These are phyloP conservation scores for Misgurnus mizolepis DNA, from an alignment of 2,113 vertebrate genomes.

Conservation along the genomic window DNA sequence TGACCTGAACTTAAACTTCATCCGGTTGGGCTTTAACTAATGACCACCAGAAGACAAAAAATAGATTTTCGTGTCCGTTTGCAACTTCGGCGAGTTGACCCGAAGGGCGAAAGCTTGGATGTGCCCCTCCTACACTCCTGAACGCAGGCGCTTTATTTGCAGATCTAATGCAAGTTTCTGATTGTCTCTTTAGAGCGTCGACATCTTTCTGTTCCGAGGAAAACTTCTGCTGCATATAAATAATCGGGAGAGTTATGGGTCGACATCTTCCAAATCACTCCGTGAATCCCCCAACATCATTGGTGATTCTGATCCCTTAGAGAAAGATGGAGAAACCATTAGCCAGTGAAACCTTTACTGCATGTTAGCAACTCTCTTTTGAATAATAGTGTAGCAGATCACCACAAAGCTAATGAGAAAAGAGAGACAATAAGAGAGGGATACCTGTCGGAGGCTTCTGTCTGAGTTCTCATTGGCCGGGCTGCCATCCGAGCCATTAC, in stretches of 20 bases:
- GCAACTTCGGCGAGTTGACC: constrained; percentile 3
- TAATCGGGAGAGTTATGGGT: constrained; percentile 77
- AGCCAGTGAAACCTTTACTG: neutral
- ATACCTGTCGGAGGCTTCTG: constrained; percentile 91
- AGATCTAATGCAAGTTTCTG: constrained; percentile 64
- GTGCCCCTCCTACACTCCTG: constrained; percentile 51
- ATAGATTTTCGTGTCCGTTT: neutral
- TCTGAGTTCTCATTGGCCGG: constrained; percentile 94
- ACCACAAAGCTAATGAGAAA: neutral
- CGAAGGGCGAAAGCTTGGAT: constrained; percentile 54
- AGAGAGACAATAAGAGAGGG: neutral
- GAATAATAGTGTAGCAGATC: no score
- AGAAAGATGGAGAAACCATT: neutral
- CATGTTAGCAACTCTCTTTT: neutral
- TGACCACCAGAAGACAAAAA: constrained; percentile 41
- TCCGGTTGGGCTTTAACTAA: constrained; percentile 64
- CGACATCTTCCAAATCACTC: constrained; percentile 96
- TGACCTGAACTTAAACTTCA: constrained; percentile 42
- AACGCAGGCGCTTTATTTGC: constrained; percentile 61
- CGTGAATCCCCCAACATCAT: constrained; percentile 97
- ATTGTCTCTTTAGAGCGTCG: constrained; percentile 63
- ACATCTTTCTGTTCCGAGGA: constrained; percentile 60
- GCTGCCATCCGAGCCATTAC: constrained; percentile 95
- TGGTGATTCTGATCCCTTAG: constrained; percentile 93
- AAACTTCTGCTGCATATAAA: constrained; percentile 45